Evolutionary conservation across 2,888 invertebrate species (phyloP).

Genomic region (Caenorhabditis wallacei): DNA sequence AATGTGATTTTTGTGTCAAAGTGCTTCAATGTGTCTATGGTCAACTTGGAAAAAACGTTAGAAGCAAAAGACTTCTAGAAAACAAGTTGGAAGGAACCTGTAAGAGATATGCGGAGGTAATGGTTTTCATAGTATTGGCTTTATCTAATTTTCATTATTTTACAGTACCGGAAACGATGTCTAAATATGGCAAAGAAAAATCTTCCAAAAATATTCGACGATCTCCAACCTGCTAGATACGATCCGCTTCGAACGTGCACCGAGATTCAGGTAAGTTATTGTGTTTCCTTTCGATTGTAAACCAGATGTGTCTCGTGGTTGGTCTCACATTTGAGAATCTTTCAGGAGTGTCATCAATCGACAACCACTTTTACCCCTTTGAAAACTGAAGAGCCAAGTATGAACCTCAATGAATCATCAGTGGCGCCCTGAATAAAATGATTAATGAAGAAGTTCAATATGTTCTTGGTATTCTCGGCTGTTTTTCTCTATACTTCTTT

Average conservation of each 20-base stretch:
- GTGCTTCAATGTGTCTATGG: slow-evolving; percentile 41
- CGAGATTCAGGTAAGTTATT: slow-evolving; percentile 53
- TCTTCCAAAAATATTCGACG: slow-evolving; percentile 18
- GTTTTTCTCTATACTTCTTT: slow-evolving; percentile 1
- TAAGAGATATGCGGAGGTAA: slow-evolving; percentile 48
- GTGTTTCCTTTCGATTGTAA: slow-evolving; percentile 39
- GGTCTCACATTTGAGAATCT: slow-evolving; percentile 15
- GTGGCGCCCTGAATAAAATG: not conserved
- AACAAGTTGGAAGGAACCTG: slow-evolving; percentile 22
- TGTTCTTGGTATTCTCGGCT: not conserved
- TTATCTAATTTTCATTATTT: not conserved
- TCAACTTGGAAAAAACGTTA: slow-evolving; percentile 25
- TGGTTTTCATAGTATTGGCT: not conserved
- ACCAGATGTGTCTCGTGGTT: slow-evolving; percentile 52
- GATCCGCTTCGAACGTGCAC: slow-evolving; percentile 41
- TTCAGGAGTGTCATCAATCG: slow-evolving; percentile 49
- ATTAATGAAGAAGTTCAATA: not conserved
- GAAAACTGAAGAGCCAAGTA: not conserved
- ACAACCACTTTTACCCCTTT: not conserved
- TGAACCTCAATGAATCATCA: not conserved
- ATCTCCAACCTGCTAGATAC: slow-evolving; percentile 48
- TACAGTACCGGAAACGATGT: slow-evolving; percentile 43
- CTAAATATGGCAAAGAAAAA: not conserved
- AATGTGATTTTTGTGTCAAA: slow-evolving; percentile 33
- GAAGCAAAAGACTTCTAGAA: slow-evolving; percentile 27